Base-by-base conservation (phyloP, 2,113 vertebrate genomes). In the Mesitornis unicolor region DNA sequence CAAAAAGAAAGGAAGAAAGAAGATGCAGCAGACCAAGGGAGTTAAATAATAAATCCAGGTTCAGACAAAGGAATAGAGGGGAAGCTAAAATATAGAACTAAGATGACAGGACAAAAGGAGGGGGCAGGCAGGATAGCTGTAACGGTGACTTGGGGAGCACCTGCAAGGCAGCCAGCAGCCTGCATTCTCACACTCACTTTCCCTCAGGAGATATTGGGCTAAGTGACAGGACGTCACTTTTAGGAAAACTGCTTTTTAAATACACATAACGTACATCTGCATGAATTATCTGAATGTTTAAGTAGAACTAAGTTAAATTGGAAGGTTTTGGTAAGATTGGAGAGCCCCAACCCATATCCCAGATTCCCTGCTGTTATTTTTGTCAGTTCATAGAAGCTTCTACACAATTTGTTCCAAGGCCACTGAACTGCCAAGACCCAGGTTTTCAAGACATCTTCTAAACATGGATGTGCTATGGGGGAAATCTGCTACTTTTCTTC, bases 211-310 rank as follows among this genome's bases (percentile, higher is more conserved):
- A 43, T 1, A 6, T 0, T 61, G 29, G 29, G 19, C 42, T 61
- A 73, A 16, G 1, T 51, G 53, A 76, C 38, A 67, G 33, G 5
- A 1, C 4, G 1, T 31, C n/a, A 38, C 12, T 3, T 42, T 60
- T 26, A 43, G 28, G 31, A 87, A 86, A 69, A 53, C 1, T 38
- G 31, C 29, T 54, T 77, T 88, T 77, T 18, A 36, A 65, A 45
- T 57, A 25, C 7, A 25, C 6, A 3, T 38, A 42, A 40, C 1
- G 0, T 21, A 35, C 16, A 16, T 47, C 57, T 38, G 16, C 20
- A 1, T 59, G 33, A 75, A 5, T 33, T 83, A 43, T 10, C 36
- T 33, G 33, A 64, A 57, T n/a, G 63, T 33, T 65, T 54, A 67
- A 36, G 16, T 59, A 35, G 16, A 75, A 63, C 11, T 9, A 19